Base-by-base conservation (phyloP, 1,140 invertebrate species). In the Mylabris phalerata region DNA sequence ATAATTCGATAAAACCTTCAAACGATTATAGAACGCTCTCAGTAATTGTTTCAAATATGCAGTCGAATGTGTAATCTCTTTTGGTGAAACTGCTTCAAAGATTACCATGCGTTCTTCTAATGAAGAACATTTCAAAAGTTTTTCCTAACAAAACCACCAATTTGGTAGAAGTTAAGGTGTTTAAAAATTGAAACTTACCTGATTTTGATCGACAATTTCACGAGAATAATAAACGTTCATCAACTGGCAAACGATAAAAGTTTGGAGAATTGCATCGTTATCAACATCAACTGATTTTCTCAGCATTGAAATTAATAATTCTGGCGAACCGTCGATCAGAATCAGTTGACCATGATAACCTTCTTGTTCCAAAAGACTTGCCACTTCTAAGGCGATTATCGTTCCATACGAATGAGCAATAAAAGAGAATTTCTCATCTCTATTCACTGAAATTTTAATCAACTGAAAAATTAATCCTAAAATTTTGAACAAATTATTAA, bases 341-440 rank as follows among this genome's bases (percentile, higher is more conserved):
- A 82, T 75, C 4, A 85, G 49, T 46, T 74, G 74, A 2, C 82
- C 83, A 25, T 63, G 68, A 44, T 71, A 74, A 60, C 83, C 83
- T 66, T 79, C 69, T 26, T 67, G 73, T 73, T 87, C 84, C 27
- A 87, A 68, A 32, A 76, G 57, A 2, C 70, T 62, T 2, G 78
- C 79, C 3, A 85, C 51, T 66, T 84, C 78, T 4, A 86, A 50
- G 2, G 79, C 77, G 4, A 85, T 67, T 10, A 80, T 65, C 10
- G 77, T 71, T 39, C 85, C 85, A 67, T 79, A 86, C n/a, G 84
- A 86, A 72, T 86, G 86, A 4, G 82, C 83, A 24, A 86, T 73
- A 0, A 87, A 63, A 54, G 77, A 80, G 71, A 81, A 85, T 2
- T 47, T 44, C 40, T 50, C 39, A 9, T 61, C 43, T 49, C 51